phyloP scores from a whole-genome alignment of 2,797 vertebrate species.

The Valencia hispanica region DNA sequence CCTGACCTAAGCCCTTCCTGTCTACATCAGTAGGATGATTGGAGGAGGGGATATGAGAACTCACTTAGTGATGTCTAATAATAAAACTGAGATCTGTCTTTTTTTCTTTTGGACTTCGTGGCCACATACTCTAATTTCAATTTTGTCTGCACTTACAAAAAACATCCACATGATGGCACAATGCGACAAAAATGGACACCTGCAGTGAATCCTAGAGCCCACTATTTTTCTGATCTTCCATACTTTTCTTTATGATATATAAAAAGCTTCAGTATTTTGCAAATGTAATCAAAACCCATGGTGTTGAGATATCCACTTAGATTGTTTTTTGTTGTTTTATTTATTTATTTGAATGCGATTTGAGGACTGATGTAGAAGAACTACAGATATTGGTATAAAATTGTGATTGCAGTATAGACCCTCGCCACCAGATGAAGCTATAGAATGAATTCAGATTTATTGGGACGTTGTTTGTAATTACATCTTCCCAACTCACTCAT shows the following conservation, averaged over 20 bases:
- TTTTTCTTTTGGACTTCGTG: slow-evolving; percentile 18
- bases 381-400: background rate
- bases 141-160: slow-evolving; percentile 47
- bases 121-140: background rate
- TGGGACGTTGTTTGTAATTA: background rate
- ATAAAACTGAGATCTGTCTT: slow-evolving; percentile 11
- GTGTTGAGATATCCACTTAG: background rate
- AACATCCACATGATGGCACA: slow-evolving; percentile 70
- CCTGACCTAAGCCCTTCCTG: slow-evolving; percentile 46
- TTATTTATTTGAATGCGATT: no score
- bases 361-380: background rate
- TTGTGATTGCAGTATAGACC: background rate
- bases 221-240: background rate
- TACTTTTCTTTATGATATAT: background rate
- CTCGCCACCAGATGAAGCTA: slow-evolving; percentile 62
- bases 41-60: background rate
- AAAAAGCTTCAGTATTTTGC: background rate
- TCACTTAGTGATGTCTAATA: slow-evolving; percentile 8
- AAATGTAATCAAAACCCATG: background rate
- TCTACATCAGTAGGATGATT: slow-evolving; percentile 10
- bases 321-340: no score
- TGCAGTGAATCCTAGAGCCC: background rate
- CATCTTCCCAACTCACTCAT: background rate
- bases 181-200: slow-evolving; percentile 41
- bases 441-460: slow-evolving; percentile 23